phyloP scores from a whole-genome alignment of 2,113 vertebrate genomes.

The Piprites chloris region DNA sequence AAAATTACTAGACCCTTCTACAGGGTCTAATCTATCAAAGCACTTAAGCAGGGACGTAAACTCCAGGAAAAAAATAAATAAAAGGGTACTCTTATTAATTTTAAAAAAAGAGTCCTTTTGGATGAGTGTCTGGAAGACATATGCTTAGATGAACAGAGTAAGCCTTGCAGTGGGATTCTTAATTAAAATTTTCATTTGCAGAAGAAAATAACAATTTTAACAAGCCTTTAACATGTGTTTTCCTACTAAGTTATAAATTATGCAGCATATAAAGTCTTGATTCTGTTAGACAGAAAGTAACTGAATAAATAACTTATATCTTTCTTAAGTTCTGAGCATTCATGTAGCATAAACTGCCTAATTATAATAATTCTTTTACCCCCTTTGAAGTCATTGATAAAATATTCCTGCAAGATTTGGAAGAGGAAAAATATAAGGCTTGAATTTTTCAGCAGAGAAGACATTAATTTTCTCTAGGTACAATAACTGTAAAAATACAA shows the following conservation, averaged over 20 bases:
- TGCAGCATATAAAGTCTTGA: background rate
- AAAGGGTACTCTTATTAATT: background rate
- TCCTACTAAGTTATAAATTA: slow-evolving; percentile 3
- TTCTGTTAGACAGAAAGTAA: background rate
- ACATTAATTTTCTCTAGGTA: background rate
- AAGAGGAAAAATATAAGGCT: background rate
- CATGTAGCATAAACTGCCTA: background rate
- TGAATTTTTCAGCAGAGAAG: background rate
- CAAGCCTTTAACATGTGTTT: background rate
- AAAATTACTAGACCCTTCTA: background rate
- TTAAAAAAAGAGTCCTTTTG: background rate
- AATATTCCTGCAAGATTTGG: background rate
- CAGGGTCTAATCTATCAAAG: background rate
- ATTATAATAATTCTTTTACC: background rate
- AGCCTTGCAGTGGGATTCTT: background rate
- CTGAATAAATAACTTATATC: background rate
- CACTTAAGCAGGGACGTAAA: background rate
- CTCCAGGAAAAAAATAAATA: background rate
- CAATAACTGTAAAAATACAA: slow-evolving; percentile 43
- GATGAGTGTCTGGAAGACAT: background rate
- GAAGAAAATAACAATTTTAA: background rate
- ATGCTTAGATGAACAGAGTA: background rate
- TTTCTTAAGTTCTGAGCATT: background rate
- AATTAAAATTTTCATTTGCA: background rate
- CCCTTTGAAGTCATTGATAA: background rate